Base-by-base conservation (phyloP, 2,113 vertebrate species). In the Stigmatopora argus region DNA sequence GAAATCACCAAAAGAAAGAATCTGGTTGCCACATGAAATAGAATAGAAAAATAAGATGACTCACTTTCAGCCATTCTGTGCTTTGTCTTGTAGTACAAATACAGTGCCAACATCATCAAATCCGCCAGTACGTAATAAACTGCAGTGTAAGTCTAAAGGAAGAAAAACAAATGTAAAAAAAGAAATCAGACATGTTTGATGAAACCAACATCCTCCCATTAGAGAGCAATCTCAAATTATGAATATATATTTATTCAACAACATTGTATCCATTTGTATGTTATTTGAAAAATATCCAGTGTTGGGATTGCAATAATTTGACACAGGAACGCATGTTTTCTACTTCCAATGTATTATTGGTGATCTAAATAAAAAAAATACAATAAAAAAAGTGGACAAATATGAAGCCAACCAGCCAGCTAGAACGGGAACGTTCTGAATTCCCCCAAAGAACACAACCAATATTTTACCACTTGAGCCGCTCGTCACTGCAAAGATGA, bases 51-150 rank as follows among this genome's bases (percentile, higher is more conserved):
- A 31, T 7, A 41, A 26, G 47, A 21, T 35, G 1, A 79, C 86
- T 86, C 46, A 86, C 84, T 51, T 56, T 79, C 51, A 64, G 0
- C 10, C 55, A 56, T 45, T 68, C 1, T 78, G 82, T 94, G 93
- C 87, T 77, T 94, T 19, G 80, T 9, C 77, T 92, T 94, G 91
- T 95, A 98, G 77, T 97, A 92, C 7, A 70, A 47, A 79, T 95
- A 99, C 65, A 98, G 78, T 0, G 78, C 70, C 15, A 98, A 79
- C 93, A 98, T 98, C 58, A 91, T 1, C 72, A 95, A 5, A 80
- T 99, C 97, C 0, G 94, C 93, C 1, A 94, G 0, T 38, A 98
- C 93, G 0, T 98, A 99, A 81, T 98, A 99, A 65, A 96, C 31
- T 0, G 96, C 96, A 0, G 96, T 98, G 82, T 98, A 98, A 9